These are phyloP conservation scores for Corythornis madagascariensis DNA, from an alignment of 2,113 vertebrate genomes.

Conservation along the genomic window DNA sequence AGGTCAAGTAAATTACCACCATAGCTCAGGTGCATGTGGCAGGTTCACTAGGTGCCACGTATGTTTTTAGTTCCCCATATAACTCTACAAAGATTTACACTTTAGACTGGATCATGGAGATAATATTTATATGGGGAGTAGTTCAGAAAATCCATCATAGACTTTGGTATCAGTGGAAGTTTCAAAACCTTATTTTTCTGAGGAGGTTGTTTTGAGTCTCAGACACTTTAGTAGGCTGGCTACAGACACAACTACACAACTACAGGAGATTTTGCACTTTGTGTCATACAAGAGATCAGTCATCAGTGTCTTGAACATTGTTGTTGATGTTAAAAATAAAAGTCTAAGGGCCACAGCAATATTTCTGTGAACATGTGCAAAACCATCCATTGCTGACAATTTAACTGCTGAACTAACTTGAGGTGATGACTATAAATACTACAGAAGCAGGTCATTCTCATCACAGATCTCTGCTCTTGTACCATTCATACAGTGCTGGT, in stretches of 20 bases:
- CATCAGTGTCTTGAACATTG: neutral
- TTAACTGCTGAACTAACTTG: neutral
- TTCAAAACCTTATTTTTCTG: neutral
- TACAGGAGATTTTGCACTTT: neutral
- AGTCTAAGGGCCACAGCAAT: neutral
- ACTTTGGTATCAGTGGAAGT: neutral
- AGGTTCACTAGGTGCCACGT: accelerated
- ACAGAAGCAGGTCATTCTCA: neutral
- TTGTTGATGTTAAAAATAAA: neutral
- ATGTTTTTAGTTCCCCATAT: neutral
- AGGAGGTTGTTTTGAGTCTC: neutral
- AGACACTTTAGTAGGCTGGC: neutral
- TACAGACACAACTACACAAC: accelerated
- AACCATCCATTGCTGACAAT: neutral
- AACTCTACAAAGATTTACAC: neutral
- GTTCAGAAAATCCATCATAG: neutral
- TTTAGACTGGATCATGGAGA: neutral
- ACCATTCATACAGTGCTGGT: accelerated
- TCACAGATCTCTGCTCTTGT: neutral
- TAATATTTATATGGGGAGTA: neutral
- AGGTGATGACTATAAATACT: neutral
- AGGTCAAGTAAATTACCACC: neutral
- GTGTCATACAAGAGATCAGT: neutral
- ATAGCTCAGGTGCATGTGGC: neutral
- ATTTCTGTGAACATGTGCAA: neutral